Conservation (phyloP, 2,888 invertebrate genomes). For the Cryptophagus acutangulus region DNA sequence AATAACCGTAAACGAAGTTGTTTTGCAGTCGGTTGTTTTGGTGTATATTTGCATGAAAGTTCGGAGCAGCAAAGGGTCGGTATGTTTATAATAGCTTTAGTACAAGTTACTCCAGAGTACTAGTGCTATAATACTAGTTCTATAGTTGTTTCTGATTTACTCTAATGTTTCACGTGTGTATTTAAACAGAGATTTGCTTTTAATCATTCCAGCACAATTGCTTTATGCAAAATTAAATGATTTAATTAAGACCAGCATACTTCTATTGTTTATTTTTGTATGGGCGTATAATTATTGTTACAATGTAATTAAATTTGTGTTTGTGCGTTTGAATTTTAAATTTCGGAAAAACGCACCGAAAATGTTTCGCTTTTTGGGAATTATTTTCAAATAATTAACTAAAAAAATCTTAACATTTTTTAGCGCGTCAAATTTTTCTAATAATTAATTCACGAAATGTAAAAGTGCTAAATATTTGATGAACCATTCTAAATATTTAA, state of each 20-base stretch:
- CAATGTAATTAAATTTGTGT: slow-evolving; percentile 3
- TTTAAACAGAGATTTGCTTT: slow-evolving; percentile 31
- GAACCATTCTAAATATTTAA: too few relatives aligned
- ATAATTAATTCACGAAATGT: too few relatives aligned
- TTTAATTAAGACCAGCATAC: slow-evolving; percentile 8
- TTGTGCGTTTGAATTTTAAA: not conserved
- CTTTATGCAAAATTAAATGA: slow-evolving; percentile 14
- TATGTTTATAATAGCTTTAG: slow-evolving; percentile 38
- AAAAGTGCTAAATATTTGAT: too few relatives aligned
- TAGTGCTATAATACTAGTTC: slow-evolving; percentile 10
- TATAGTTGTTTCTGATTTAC: slow-evolving; percentile 35
- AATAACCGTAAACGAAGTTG: slow-evolving; percentile 19
- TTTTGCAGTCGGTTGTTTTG: slow-evolving; percentile 28
- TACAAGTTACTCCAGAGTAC: slow-evolving; percentile 25
- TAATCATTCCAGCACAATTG: slow-evolving; percentile 27
- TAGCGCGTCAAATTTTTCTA: too few relatives aligned
- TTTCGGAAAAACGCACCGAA: not conserved
- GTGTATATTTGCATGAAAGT: slow-evolving; percentile 35
- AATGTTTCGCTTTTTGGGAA: too few relatives aligned
- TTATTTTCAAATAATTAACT: too few relatives aligned
- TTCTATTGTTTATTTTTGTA: slow-evolving; percentile 9
- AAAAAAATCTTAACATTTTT: too few relatives aligned
- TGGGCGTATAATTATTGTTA: slow-evolving; percentile 2
- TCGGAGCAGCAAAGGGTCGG: slow-evolving; percentile 29
- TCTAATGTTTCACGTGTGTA: slow-evolving; percentile 23